Base-by-base conservation (phyloP, 2,888 invertebrate species). In the Eupithecia vulgata region DNA sequence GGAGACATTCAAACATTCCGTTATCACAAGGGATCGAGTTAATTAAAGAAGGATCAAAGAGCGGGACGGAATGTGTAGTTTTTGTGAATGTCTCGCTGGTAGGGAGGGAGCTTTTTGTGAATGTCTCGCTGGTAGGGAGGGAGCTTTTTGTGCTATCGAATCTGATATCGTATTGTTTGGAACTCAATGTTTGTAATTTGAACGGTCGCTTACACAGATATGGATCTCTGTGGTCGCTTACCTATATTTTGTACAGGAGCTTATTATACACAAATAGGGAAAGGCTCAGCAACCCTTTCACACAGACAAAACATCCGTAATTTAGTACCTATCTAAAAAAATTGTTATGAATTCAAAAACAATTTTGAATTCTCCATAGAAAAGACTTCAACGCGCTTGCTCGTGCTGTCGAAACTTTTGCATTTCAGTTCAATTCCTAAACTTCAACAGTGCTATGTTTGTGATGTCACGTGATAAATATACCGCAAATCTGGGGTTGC, bases 381-480 rank as follows among this genome's bases (percentile, higher is more conserved):
- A 86, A 88, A 88, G 87, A 89, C 78, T 77, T 88, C 83, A 88
- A 88, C 88, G 88, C 87, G 84, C 81, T 66, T 70, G 59, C 67
- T 62, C 35, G n/a, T 35, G 37, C 35, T 35, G 0, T 34, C 21
- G 17, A 6, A 3, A 40, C n/a, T 40, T 64, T 21, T 17, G 6
- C 64, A 64, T 8, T 35, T 34, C 8, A 17, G 15, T 37, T 21
- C 21, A 12, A 34, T 21, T 62, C 21, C 2, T 10, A 21, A 52
- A 52, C 48, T n/a, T n/a, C 7, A 7, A 48, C 1, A n/a, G n/a
- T 45, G n/a, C n/a, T n/a, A n/a, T n/a, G 48, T 48, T n/a, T 48
- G 48, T 48, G 1, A 17, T 42, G 15, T 3, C n/a, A n/a, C n/a
- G n/a, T n/a, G n/a, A 5, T 17, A 45, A 5, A 1, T 17, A 17